phyloP scores from a whole-genome alignment of 1,140 invertebrate genomes.

The Leguminivora glycinivorella region DNA sequence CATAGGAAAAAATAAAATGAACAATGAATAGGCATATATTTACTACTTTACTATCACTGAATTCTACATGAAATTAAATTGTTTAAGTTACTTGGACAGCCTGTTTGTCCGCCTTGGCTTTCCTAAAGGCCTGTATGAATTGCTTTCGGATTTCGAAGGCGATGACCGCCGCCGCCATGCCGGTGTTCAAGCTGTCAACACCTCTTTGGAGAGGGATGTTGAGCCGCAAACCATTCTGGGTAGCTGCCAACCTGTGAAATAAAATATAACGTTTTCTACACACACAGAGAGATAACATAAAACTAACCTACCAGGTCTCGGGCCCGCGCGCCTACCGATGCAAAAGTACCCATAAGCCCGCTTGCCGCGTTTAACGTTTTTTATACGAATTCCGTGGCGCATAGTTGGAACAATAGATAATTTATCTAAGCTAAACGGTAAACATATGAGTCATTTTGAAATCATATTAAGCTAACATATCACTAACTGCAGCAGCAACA shows the following conservation, averaged over 20 bases:
- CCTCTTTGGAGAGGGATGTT: constrained; percentile 88
- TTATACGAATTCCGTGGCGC: too few relatives aligned
- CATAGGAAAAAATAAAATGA: background rate
- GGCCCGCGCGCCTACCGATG: too few relatives aligned
- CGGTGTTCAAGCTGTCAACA: constrained; percentile 92
- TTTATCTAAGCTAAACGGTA: too few relatives aligned
- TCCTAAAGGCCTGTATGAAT: constrained; percentile 65
- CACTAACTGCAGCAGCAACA: too few relatives aligned
- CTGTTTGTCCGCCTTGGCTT: constrained; percentile 47
- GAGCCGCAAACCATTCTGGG: constrained; percentile 81
- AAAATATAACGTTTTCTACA: constrained; percentile 19
- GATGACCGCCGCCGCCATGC: constrained; percentile 89
- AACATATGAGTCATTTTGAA: too few relatives aligned
- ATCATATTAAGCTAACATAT: too few relatives aligned
- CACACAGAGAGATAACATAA: too few relatives aligned
- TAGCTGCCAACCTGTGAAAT: constrained; percentile 61
- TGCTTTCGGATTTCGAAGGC: constrained; percentile 92
- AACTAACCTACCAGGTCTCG: too few relatives aligned
- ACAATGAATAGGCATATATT: background rate
- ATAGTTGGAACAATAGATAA: too few relatives aligned
- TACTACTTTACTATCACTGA: constrained; percentile 5
- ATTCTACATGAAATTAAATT: background rate
- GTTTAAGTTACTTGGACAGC: constrained; percentile 37
- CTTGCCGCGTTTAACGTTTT: too few relatives aligned
- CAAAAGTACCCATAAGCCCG: too few relatives aligned